phyloP scores from a whole-genome alignment of 2,888 invertebrate species.

The Stenoptilia bipunctidactyla region DNA sequence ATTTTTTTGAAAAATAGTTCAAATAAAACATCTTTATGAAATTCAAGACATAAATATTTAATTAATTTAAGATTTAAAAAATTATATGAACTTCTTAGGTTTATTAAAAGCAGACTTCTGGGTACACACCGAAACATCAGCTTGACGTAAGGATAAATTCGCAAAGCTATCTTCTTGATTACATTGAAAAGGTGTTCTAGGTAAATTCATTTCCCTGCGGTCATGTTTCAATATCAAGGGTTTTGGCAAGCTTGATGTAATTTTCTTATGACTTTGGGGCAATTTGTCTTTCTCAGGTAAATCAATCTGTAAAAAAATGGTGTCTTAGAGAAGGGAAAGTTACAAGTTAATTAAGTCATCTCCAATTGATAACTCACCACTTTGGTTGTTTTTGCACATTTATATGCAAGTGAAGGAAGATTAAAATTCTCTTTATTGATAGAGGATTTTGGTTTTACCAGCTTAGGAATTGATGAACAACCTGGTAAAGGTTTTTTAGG shows the following conservation, averaged over 20 bases:
- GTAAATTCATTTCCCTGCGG: slow-evolving; percentile 28
- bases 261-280: slow-evolving; percentile 34
- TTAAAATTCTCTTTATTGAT: slow-evolving; percentile 37
- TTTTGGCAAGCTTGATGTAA: slow-evolving; percentile 29
- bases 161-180: slow-evolving; percentile 40
- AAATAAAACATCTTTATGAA: too few relatives aligned
- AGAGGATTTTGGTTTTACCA: slow-evolving; percentile 22
- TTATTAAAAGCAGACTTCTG: slow-evolving; percentile 34
- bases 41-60: too few relatives aligned
- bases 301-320: slow-evolving; percentile 29
- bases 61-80: too few relatives aligned
- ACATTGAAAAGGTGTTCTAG: slow-evolving; percentile 21
- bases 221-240: slow-evolving; percentile 41
- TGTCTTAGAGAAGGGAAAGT: too few relatives aligned
- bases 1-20: too few relatives aligned
- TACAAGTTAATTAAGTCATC: neutral
- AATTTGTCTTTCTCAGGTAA: slow-evolving; percentile 32
- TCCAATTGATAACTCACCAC: slow-evolving; percentile 39
- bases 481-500: slow-evolving; percentile 37
- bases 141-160: slow-evolving; percentile 38
- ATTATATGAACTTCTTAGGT: too few relatives aligned
- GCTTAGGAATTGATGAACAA: slow-evolving; percentile 36
- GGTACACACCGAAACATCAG: slow-evolving; percentile 47
- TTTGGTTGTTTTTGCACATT: slow-evolving; percentile 42
- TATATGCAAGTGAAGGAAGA: slow-evolving; percentile 39